Conservation (phyloP, 92 coral and sea anemone genomes). For the Scolanthus callimorphus region DNA sequence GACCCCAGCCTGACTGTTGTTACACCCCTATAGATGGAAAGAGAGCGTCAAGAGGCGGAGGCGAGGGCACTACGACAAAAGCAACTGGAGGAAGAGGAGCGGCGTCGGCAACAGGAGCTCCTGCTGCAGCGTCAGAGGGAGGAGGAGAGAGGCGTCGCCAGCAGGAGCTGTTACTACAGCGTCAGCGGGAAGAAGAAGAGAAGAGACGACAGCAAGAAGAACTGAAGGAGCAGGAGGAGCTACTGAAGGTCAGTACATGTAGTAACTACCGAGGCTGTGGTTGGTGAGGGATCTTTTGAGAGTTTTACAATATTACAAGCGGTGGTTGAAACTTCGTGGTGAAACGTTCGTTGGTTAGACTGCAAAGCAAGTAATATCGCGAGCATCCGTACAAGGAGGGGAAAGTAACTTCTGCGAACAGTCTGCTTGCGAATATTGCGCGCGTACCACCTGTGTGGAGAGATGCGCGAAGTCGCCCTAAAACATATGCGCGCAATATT, state of each 20-base stretch:
- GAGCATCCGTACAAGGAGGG: no score
- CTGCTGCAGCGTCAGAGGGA: constrained; percentile 39
- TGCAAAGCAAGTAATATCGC: no score
- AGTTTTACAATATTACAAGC: no score
- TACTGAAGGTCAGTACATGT: constrained; percentile 65
- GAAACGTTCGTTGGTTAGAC: no score
- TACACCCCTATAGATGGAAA: constrained; percentile 52
- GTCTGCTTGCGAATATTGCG: no score
- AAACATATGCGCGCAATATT: no score
- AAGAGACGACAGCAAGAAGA: constrained; percentile 64
- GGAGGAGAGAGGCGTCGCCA: constrained; percentile 68
- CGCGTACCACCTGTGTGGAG: no score
- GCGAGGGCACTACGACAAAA: constrained; percentile 62
- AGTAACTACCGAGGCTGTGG: no score
- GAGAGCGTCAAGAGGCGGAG: constrained; percentile 74
- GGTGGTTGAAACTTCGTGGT: no score
- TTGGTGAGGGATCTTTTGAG: no score
- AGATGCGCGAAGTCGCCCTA: no score
- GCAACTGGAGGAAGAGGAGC: constrained; percentile 81
- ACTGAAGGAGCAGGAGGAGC: constrained; percentile 69
- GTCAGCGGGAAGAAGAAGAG: constrained; percentile 81
- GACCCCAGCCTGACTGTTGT: background rate
- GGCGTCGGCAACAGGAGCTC: constrained; percentile 42
- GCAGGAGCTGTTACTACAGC: constrained; percentile 59
- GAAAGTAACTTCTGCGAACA: no score